Percentiles rank a stretch among this genome's conserved stretches.
These are phyloP conservation scores for Lepidothrix coronata DNA, from an alignment of 2,113 vertebrate genomes.

Conservation along the genomic window DNA sequence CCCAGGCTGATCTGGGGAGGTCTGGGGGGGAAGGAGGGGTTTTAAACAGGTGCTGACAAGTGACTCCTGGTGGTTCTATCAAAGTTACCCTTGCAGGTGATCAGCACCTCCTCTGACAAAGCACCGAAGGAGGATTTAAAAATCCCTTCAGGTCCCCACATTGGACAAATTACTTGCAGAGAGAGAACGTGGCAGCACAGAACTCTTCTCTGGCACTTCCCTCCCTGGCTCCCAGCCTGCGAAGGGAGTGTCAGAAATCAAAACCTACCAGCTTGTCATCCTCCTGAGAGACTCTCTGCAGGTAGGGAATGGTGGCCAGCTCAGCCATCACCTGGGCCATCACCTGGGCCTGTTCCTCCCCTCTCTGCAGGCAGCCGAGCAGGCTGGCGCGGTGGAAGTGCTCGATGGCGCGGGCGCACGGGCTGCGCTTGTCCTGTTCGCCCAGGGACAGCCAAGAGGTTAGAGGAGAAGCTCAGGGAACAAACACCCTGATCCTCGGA, in stretches of 20 bases:
- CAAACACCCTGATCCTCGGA: background rate
- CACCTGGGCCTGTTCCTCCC: constrained; percentile 69
- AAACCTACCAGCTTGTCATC: constrained; percentile 73
- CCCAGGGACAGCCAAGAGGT: background rate
- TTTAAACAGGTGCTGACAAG: background rate
- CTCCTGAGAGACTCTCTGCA: constrained; percentile 75
- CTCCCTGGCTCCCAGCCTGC: background rate
- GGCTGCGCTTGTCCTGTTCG: constrained; percentile 57
- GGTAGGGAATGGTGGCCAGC: constrained; percentile 77
- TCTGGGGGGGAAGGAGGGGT: background rate
- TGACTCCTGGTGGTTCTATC: background rate
- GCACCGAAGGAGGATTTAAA: background rate
- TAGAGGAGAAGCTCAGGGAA: background rate
- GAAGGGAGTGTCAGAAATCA: constrained; percentile 45
- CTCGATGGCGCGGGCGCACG: constrained; percentile 72
- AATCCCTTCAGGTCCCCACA: background rate
- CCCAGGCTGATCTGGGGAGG: background rate
- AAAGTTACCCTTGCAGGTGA: background rate
- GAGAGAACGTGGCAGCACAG: background rate
- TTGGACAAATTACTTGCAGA: background rate
- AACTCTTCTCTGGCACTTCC: background rate
- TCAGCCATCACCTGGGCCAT: constrained; percentile 79
- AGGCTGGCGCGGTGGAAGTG: constrained; percentile 75
- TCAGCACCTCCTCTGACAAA: constrained; percentile 8
- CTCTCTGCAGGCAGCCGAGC: constrained; percentile 67